phyloP scores from a whole-genome alignment of 2,113 vertebrate species.

The Danionella cerebrum region DNA sequence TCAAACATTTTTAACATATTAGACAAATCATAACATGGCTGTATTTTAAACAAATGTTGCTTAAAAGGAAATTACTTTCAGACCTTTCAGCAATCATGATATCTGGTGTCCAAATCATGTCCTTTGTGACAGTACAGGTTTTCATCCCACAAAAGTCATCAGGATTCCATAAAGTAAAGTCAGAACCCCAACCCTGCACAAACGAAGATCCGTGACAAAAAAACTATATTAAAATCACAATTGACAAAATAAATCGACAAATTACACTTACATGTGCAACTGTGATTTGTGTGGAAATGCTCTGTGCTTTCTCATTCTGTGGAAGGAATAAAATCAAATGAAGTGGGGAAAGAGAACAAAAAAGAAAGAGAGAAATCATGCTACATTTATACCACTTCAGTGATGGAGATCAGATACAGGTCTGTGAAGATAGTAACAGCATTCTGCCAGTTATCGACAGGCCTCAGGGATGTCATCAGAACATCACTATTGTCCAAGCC shows the following conservation, averaged over 20 bases:
- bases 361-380: slow-evolving; percentile 17
- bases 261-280: neutral
- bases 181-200: slow-evolving; percentile 48
- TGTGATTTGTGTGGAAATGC: neutral
- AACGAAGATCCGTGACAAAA: too few relatives aligned
- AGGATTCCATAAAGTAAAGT: slow-evolving; percentile 20
- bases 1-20: too few relatives aligned
- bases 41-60: too few relatives aligned
- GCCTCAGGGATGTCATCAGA: slow-evolving; percentile 45
- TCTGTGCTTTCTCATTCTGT: slow-evolving; percentile 32
- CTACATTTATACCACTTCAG: slow-evolving; percentile 28
- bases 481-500: slow-evolving; percentile 46
- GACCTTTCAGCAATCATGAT: slow-evolving; percentile 7
- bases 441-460: slow-evolving; percentile 51
- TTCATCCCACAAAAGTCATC: slow-evolving; percentile 15
- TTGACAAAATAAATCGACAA: neutral
- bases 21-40: too few relatives aligned
- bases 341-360: too few relatives aligned
- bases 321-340: too few relatives aligned
- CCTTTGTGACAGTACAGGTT: neutral
- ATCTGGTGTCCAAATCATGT: slow-evolving; percentile 53
- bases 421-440: neutral
- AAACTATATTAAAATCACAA: too few relatives aligned
- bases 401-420: slow-evolving; percentile 6
- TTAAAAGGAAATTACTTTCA: too few relatives aligned